Evolutionary conservation across 2,113 vertebrate species (phyloP).

Genomic region (Ailurus styani): DNA sequence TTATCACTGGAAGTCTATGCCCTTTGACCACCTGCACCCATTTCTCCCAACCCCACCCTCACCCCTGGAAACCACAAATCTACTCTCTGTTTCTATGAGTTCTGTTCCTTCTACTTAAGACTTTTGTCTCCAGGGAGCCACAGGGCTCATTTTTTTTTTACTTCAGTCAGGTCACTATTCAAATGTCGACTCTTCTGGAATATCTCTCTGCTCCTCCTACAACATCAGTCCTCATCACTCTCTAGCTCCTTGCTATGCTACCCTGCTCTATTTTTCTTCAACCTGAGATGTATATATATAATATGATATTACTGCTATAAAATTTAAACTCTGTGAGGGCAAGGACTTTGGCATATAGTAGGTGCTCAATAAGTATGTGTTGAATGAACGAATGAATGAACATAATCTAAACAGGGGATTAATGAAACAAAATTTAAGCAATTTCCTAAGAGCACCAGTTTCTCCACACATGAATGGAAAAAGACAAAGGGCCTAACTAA

Average conservation of each 20-base stretch:
- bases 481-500: not conserved
- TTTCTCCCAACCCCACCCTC: not conserved
- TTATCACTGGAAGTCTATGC: not conserved
- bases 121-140: not conserved
- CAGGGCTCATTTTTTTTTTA: not conserved
- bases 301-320: not conserved
- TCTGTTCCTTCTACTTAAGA: not conserved
- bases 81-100: not conserved
- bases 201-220: not conserved
- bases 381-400: not conserved
- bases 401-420: not conserved
- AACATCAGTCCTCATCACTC: not conserved
- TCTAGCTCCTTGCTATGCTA: not conserved
- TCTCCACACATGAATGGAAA: not conserved
- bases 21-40: not conserved
- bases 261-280: not conserved
- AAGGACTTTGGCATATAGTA: not conserved
- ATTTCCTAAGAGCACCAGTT: not conserved
- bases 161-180: not conserved
- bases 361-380: not conserved
- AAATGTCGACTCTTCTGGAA: not conserved
- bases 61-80: not conserved
- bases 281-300: not conserved
- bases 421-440: not conserved
- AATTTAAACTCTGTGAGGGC: not conserved